Conservation (phyloP, 1,140 invertebrate species). For the Ditylenchus dipsaci region DNA sequence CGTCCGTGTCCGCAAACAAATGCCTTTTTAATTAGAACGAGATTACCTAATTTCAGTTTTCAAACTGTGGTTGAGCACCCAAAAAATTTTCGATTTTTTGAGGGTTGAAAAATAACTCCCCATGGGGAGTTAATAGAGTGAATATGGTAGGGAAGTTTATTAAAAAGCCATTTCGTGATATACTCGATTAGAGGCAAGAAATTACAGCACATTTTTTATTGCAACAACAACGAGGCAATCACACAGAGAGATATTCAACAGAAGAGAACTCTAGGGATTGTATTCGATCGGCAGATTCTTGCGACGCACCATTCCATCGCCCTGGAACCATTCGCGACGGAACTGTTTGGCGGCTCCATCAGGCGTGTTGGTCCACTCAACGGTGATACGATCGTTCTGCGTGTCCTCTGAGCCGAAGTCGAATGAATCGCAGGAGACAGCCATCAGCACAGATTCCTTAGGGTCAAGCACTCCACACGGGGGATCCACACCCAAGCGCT, state of each 20-base stretch:
- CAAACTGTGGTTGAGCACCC: too few species aligned
- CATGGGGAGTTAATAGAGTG: too few species aligned
- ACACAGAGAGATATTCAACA: not conserved
- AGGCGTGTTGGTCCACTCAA: constrained; percentile 47
- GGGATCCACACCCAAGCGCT: constrained; percentile 36
- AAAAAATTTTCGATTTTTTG: too few species aligned
- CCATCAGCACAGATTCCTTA: constrained; percentile 39
- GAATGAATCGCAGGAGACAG: constrained; percentile 43
- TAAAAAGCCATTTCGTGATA: not conserved
- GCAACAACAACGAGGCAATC: constrained; percentile 2
- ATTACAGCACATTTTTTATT: not conserved
- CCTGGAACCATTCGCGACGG: constrained; percentile 46
- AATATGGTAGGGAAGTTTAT: too few species aligned
- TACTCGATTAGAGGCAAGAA: not conserved
- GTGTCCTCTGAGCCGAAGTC: constrained; percentile 37
- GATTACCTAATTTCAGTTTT: too few species aligned
- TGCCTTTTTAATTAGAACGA: too few species aligned
- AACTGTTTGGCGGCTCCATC: constrained; percentile 39
- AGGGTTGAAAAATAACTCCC: too few species aligned
- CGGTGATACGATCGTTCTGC: constrained; percentile 45
- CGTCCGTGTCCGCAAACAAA: too few species aligned
- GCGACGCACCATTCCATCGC: constrained; percentile 45
- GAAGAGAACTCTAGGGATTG: constrained; percentile 28
- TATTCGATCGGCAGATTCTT: constrained; percentile 48
- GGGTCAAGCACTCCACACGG: constrained; percentile 41